These are phyloP conservation scores for Synanthedon vespiformis DNA, from an alignment of 2,888 invertebrate species.

Conservation along the genomic window DNA sequence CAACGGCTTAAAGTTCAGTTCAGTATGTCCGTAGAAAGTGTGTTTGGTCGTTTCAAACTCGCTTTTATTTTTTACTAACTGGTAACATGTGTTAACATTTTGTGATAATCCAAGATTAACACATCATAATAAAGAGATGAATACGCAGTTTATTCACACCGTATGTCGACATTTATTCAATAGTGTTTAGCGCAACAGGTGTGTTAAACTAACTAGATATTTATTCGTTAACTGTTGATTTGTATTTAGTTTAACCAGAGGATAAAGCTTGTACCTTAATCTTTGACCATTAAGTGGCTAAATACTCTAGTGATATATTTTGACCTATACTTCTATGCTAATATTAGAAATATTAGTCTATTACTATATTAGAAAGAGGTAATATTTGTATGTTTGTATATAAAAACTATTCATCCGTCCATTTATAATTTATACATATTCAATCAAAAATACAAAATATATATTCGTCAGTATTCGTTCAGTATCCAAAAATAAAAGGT, in stretches of 20 bases:
- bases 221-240: constrained; percentile 21
- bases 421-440: too few species aligned
- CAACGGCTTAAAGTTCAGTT: constrained; percentile 22
- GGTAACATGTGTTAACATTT: constrained; percentile 71
- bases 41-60: constrained; percentile 19
- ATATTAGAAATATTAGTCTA: too few species aligned
- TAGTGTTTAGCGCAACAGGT: constrained; percentile 57
- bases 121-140: constrained; percentile 71
- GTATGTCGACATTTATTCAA: constrained; percentile 58
- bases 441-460: too few species aligned
- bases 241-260: too few species aligned
- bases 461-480: too few species aligned
- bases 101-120: constrained; percentile 69
- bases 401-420: too few species aligned
- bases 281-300: too few species aligned
- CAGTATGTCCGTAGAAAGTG: constrained; percentile 7
- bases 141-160: constrained; percentile 62
- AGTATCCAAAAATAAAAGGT: too few species aligned
- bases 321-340: not conserved
- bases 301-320: not conserved
- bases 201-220: constrained; percentile 46
- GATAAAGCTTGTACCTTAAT: too few species aligned
- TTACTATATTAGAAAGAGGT: not conserved
- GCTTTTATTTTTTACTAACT: constrained; percentile 57
- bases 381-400: too few species aligned